These are phyloP conservation scores for Psophia crepitans DNA, from an alignment of 2,113 vertebrate genomes.

Conservation along the genomic window DNA sequence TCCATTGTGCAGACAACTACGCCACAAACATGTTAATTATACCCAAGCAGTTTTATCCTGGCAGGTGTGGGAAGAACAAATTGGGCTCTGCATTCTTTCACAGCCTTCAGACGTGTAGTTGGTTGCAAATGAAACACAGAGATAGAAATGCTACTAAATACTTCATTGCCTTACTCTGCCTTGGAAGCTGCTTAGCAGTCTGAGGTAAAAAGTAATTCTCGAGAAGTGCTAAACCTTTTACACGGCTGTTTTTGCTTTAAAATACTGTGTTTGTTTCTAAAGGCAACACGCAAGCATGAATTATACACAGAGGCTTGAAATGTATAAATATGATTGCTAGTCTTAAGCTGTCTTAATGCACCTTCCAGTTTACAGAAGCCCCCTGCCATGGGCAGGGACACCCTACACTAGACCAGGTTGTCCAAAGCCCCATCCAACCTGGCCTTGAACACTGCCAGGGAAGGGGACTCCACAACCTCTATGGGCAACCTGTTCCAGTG, in stretches of 20 bases:
- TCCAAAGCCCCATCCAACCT: too few relatives aligned
- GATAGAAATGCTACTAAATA: background rate
- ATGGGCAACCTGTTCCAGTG: too few relatives aligned
- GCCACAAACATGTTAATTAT: background rate
- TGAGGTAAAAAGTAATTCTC: background rate
- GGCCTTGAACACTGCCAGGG: too few relatives aligned
- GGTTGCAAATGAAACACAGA: background rate
- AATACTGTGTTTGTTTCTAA: background rate
- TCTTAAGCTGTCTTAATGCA: background rate
- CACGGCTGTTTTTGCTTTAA: background rate
- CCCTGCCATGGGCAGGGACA: too few relatives aligned
- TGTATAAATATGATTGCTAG: background rate
- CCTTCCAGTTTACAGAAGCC: background rate
- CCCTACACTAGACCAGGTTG: too few relatives aligned
- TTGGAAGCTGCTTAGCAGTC: background rate
- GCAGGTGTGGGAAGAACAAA: background rate
- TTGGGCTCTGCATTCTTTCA: background rate
- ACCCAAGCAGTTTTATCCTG: background rate
- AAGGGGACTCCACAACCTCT: too few relatives aligned
- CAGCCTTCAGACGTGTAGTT: background rate
- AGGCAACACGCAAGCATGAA: background rate
- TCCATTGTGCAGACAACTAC: background rate
- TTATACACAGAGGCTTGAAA: background rate
- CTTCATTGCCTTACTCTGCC: background rate
- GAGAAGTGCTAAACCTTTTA: background rate